A percentile compares a stretch with the other conserved stretches of the same genome.
These are phyloP conservation scores for Gryllus longicercus DNA, from an alignment of 2,888 invertebrate species.

Conservation along the genomic window DNA sequence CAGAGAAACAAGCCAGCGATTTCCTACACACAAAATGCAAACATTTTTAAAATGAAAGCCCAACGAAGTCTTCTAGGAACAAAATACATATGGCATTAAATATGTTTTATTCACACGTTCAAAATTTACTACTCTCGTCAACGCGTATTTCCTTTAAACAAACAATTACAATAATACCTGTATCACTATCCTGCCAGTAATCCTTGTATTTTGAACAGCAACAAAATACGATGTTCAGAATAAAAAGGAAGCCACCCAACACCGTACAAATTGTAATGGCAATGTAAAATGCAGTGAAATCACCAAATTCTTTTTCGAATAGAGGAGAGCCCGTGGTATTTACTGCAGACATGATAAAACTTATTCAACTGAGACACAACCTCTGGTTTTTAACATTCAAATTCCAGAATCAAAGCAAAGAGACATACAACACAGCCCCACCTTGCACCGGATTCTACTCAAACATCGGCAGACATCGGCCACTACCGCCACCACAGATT, in stretches of 20 bases:
- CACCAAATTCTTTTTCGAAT: constrained; percentile 54
- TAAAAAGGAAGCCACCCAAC: constrained; percentile 64
- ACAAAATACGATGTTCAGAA: constrained; percentile 74
- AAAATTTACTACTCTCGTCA: too few species aligned
- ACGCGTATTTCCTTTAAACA: too few species aligned
- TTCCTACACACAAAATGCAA: constrained; percentile 54
- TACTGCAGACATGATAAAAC: neutral
- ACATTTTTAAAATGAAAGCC: too few species aligned
- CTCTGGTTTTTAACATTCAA: too few species aligned
- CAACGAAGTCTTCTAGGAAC: neutral
- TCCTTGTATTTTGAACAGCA: constrained; percentile 74
- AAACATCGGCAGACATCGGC: too few species aligned
- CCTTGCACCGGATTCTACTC: too few species aligned
- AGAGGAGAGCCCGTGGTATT: neutral
- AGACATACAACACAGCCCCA: too few species aligned
- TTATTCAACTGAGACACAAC: too few species aligned
- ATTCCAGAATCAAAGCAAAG: too few species aligned
- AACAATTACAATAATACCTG: constrained; percentile 53
- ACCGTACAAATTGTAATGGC: constrained; percentile 74
- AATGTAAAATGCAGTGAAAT: constrained; percentile 83
- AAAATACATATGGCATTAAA: neutral
- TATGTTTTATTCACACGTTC: too few species aligned
- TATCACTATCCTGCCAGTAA: constrained; percentile 80
- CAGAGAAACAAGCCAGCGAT: constrained; percentile 78
- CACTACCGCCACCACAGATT: too few species aligned